Conservation (phyloP, 2,797 vertebrate species). For the Cuniculus paca region DNA sequence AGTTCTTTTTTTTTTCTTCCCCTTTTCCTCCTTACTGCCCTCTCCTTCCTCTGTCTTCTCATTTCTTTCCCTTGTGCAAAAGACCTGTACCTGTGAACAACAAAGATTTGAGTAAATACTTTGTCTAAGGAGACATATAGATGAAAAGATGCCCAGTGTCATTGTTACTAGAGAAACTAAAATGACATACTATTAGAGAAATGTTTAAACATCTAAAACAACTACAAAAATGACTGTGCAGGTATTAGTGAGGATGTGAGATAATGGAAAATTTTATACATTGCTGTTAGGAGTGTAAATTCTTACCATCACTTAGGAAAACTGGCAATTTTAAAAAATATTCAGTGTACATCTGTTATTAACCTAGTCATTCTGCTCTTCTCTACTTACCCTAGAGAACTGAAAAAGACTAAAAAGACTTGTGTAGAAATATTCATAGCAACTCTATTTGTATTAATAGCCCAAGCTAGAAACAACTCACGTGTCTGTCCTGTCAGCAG, state of each 20-base stretch:
- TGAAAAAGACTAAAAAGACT: background rate
- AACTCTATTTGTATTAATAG: background rate
- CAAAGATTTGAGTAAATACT: constrained; percentile 15
- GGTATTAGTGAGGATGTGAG: background rate
- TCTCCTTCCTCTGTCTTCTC: background rate
- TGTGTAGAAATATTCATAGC: background rate
- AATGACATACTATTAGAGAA: background rate
- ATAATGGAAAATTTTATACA: background rate
- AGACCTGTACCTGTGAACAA: background rate
- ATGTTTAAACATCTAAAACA: constrained; percentile 7
- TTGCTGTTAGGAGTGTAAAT: background rate
- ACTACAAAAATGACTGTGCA: background rate
- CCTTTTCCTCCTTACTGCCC: background rate
- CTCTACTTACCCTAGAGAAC: background rate
- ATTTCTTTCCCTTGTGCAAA: background rate
- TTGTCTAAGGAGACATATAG: background rate
- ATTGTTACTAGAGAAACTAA: background rate
- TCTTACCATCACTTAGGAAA: background rate
- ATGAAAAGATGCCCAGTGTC: background rate
- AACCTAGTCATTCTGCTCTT: background rate
- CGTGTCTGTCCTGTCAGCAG: background rate
- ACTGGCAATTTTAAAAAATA: constrained; percentile 20
- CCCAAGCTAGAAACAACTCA: background rate
- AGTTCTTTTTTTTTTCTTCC: background rate
- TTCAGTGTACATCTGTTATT: background rate